Evolutionary conservation across 1,140 invertebrate genomes (phyloP).

Genomic region (Brevipalpus yothersi): DNA sequence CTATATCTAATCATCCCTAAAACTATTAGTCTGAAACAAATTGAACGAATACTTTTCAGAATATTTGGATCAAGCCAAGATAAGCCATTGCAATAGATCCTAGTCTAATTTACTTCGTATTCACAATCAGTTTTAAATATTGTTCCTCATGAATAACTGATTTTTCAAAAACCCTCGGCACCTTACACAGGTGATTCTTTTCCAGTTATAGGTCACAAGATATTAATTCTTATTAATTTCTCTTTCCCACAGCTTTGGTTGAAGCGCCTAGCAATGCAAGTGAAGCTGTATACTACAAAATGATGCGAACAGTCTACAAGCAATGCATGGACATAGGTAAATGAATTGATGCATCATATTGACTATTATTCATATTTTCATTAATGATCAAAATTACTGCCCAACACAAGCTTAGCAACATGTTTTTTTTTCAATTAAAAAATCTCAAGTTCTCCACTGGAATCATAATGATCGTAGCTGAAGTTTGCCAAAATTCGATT

Average conservation of each 20-base stretch:
- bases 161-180: too few relatives aligned
- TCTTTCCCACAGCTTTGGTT: conserved; percentile 16
- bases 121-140: too few relatives aligned
- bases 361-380: not conserved
- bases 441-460: not conserved
- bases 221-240: not conserved
- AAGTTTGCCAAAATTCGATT: not conserved
- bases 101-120: too few relatives aligned
- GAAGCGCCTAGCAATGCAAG: conserved; percentile 2
- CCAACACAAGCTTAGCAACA: not conserved
- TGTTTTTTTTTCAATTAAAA: too few relatives aligned
- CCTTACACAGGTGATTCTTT: too few relatives aligned
- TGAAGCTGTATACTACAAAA: not conserved
- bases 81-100: too few relatives aligned
- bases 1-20: too few relatives aligned
- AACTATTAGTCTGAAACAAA: too few relatives aligned
- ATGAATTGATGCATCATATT: not conserved
- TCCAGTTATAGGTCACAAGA: too few relatives aligned
- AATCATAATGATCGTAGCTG: not conserved
- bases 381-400: not conserved
- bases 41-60: too few relatives aligned
- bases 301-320: conserved; percentile 1
- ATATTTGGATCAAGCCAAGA: too few relatives aligned
- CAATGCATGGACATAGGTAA: conserved; percentile 5
- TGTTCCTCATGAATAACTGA: too few relatives aligned